Percentiles rank a stretch among this genome's conserved stretches.
Conservation (phyloP, 1,140 invertebrate genomes). For the Bombus fervidus region DNA sequence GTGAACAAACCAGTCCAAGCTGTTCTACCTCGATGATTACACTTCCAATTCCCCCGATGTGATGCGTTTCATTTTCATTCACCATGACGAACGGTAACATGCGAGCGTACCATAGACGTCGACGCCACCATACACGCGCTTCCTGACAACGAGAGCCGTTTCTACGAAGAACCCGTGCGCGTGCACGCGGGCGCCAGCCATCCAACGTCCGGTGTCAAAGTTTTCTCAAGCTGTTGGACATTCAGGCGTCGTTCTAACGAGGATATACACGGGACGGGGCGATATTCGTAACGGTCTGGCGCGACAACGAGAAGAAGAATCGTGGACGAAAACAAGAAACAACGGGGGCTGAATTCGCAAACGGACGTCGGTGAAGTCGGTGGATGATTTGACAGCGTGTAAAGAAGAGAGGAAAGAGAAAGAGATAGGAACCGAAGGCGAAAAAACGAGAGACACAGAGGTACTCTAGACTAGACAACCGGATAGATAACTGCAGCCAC, state of each 20-base stretch:
- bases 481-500: slow-evolving; percentile 61
- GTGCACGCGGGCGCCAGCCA: background rate
- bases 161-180: slow-evolving; percentile 6
- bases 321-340: background rate
- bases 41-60: background rate
- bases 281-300: background rate
- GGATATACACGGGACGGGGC: background rate
- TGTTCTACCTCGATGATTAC: background rate
- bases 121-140: slow-evolving; percentile 15
- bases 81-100: background rate
- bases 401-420: too few species aligned
- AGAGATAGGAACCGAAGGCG: background rate
- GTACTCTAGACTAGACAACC: slow-evolving; percentile 55
- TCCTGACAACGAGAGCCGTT: slow-evolving; percentile 27
- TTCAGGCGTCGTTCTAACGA: background rate
- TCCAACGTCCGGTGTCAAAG: slow-evolving; percentile 32
- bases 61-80: slow-evolving; percentile 15
- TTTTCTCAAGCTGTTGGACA: background rate
- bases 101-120: slow-evolving; percentile 1
- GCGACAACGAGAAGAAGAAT: background rate
- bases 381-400: background rate
- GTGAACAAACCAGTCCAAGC: background rate
- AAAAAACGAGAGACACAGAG: slow-evolving; percentile 27
- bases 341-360: background rate
- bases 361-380: background rate